Conservation (phyloP, 2,888 invertebrate genomes). For the Tortrix viridana region DNA sequence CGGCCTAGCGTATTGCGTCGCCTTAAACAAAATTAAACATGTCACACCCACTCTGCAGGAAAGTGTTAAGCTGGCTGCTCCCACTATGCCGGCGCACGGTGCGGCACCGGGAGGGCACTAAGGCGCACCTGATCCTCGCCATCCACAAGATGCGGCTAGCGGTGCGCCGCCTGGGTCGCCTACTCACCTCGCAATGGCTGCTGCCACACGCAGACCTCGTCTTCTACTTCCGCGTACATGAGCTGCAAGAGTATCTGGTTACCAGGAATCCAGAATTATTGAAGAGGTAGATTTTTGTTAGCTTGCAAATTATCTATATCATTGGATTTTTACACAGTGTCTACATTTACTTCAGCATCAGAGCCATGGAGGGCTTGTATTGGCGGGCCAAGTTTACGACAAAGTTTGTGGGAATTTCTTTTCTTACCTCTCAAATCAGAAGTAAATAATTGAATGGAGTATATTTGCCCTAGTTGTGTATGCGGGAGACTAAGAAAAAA, state of each 20-base stretch:
- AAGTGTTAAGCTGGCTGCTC: constrained; percentile 84
- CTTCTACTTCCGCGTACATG: constrained; percentile 87
- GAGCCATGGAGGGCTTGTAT: too few species aligned
- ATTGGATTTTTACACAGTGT: too few species aligned
- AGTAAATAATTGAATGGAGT: too few species aligned
- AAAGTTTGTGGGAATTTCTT: too few species aligned
- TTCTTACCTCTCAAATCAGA: too few species aligned
- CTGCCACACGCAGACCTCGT: constrained; percentile 87
- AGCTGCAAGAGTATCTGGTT: constrained; percentile 84
- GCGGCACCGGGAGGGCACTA: constrained; percentile 86
- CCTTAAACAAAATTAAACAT: neutral
- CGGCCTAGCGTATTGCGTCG: neutral
- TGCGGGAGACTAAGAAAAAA: too few species aligned
- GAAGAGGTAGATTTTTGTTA: constrained; percentile 81
- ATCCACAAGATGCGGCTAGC: constrained; percentile 85
- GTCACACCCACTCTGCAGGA: constrained; percentile 61
- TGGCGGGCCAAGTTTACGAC: too few species aligned
- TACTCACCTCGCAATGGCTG: constrained; percentile 85
- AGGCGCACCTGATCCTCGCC: constrained; percentile 82
- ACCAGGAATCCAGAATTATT: constrained; percentile 83
- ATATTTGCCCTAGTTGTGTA: too few species aligned
- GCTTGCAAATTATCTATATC: too few species aligned
- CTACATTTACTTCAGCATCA: too few species aligned
- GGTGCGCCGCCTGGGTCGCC: constrained; percentile 80
- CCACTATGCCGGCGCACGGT: constrained; percentile 86